Percentiles rank a stretch among this genome's conserved stretches.
These are phyloP conservation scores for Caenorhabditis japonica DNA, from an alignment of 2,888 invertebrate genomes.

Conservation along the genomic window DNA sequence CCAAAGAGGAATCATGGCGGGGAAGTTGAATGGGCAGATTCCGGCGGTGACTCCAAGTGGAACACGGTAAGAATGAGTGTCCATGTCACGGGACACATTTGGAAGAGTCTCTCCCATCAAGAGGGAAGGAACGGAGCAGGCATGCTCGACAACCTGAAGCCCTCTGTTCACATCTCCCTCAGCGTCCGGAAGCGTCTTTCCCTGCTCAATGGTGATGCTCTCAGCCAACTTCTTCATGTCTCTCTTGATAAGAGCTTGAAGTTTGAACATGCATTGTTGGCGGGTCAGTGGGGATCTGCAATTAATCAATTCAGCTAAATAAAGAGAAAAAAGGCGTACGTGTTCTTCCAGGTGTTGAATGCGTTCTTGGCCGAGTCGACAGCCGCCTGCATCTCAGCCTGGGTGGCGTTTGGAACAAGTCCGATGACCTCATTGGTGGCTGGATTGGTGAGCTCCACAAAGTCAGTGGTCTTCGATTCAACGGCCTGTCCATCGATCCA, in stretches of 20 bases:
- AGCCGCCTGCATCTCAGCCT: constrained; percentile 89
- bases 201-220: constrained; percentile 94
- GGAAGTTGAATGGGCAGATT: constrained; percentile 79
- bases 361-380: constrained; percentile 88
- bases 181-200: constrained; percentile 95
- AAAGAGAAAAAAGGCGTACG: constrained; percentile 76
- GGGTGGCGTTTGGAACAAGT: constrained; percentile 90
- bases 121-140: constrained; percentile 91
- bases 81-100: constrained; percentile 89
- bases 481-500: constrained; percentile 93
- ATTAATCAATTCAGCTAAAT: background rate
- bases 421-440: constrained; percentile 81
- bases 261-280: constrained; percentile 92
- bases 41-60: constrained; percentile 93
- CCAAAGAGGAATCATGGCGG: constrained; percentile 99
- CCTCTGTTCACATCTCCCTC: constrained; percentile 98
- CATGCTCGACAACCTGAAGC: constrained; percentile 93
- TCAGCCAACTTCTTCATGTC: constrained; percentile 91
- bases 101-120: constrained; percentile 92
- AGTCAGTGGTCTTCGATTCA: constrained; percentile 92
- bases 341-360: constrained; percentile 88
- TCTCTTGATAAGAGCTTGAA: constrained; percentile 87
- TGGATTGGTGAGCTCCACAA: constrained; percentile 95
- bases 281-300: constrained; percentile 86
- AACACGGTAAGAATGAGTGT: constrained; percentile 90